Evolutionary conservation across 2,113 vertebrate species (phyloP), one percentile per base, ranked within the genome.

Genomic region (Ceuthmochares aereus): DNA sequence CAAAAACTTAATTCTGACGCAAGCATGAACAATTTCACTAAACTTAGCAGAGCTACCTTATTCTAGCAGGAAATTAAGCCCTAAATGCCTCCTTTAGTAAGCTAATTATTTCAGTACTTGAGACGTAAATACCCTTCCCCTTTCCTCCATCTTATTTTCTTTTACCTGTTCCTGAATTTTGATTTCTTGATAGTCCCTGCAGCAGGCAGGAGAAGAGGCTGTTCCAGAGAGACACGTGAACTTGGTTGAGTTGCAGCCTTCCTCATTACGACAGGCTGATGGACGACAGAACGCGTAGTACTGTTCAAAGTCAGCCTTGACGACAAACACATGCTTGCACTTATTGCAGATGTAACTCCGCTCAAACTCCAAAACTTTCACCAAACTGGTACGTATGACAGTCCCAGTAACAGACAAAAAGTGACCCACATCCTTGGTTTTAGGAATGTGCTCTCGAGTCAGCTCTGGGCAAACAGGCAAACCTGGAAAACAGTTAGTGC

Each of bases 161-260:
- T 62, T 52, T 34, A 99, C 99, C 97, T 99, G 99, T 87, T 99
- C 99, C 76, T 99, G 99, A 87, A 99, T 99, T 97, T 99, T 99
- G 80, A 99, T 99, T 98, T 99, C 99, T 96, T 99, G 99, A 92
- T 99, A 99, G 98, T 99, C 99, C 80, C 98, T 98, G 98, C 99
- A 99, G 87, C 95, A 97, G 26, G 97, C 36, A 6, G 98, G 98
- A 85, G 97, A 97, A 56, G 98, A 98, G 20, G 98, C 90, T 60
- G 98, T 95, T 74, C 89, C 98, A 22, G 99, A 98, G 45, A 99
- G 98, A 94, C 99, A 99, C 8, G 91, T 98, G 96, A 99, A 99
- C 85, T 98, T 99, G 68, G 88, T 97, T 6, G 99, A 99, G 94
- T 93, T 98, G 94, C 99, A 99, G 83, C 92, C 98, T 21, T 98